Conservation (phyloP, 1,140 invertebrate species). For the Brachionus rubens region DNA sequence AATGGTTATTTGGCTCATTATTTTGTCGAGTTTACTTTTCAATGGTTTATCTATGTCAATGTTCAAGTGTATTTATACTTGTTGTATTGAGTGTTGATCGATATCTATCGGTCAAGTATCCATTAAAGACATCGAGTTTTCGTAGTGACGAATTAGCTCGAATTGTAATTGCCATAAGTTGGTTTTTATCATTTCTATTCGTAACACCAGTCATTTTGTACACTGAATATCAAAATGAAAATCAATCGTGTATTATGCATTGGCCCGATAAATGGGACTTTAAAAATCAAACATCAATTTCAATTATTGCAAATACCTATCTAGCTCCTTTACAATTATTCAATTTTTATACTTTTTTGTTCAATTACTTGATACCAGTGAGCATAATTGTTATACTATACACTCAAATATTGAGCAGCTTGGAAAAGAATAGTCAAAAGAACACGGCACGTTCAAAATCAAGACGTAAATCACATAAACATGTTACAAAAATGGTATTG, state of each 20-base stretch:
- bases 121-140: constrained; percentile 12
- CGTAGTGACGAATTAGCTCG: constrained; percentile 50
- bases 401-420: constrained; percentile 81
- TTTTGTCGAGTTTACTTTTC: constrained; percentile 30
- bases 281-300: constrained; percentile 51
- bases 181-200: constrained; percentile 61
- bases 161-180: constrained; percentile 59
- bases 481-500: constrained; percentile 87
- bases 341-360: constrained; percentile 82
- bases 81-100: constrained; percentile 27
- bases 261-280: constrained; percentile 55
- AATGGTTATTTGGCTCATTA: constrained; percentile 17
- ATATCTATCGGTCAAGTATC: constrained; percentile 43
- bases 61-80: constrained; percentile 45
- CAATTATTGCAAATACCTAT: constrained; percentile 23
- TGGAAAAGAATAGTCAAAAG: constrained; percentile 62
- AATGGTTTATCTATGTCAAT: constrained; percentile 35
- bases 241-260: constrained; percentile 51
- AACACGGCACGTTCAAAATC: constrained; percentile 72
- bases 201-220: constrained; percentile 86
- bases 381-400: constrained; percentile 92
- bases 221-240: constrained; percentile 64
- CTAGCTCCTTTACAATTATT: constrained; percentile 64
- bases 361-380: constrained; percentile 87
- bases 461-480: constrained; percentile 83